Percentiles rank a stretch among this genome's conserved stretches.
Conservation (phyloP, 2,113 vertebrate species). For the Falcunculus frontatus region DNA sequence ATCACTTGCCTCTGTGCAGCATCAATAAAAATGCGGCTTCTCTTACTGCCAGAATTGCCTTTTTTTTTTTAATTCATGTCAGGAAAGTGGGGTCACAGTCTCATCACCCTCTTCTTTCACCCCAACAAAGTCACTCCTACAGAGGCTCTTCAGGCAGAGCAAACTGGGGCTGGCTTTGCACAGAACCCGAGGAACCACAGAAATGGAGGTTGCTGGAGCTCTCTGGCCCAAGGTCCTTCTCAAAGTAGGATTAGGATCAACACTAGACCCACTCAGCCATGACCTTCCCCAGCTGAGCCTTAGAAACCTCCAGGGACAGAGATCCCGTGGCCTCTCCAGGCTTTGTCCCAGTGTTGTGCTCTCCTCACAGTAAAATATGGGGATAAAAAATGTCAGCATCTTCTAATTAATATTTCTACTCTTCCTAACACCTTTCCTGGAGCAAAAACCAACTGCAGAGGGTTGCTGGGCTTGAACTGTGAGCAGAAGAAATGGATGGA, state of each 20-base stretch:
- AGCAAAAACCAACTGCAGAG: accelerated
- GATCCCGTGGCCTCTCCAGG: accelerated
- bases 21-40: conserved; percentile 15
- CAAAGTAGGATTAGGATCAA: neutral
- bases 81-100: neutral
- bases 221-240: neutral
- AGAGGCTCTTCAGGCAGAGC: neutral
- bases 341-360: neutral
- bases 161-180: neutral
- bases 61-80: neutral
- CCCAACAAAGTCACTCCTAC: neutral
- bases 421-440: neutral
- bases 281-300: neutral
- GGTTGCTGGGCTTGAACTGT: neutral
- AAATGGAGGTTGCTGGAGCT: neutral
- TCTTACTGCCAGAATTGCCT: neutral
- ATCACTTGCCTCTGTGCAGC: conserved; percentile 14
- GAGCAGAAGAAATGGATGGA: neutral
- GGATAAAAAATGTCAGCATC: neutral
- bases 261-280: neutral
- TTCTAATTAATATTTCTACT: neutral
- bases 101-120: neutral
- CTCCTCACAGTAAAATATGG: accelerated
- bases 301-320: neutral
- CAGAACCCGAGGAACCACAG: neutral